Evolutionary conservation across 2,888 invertebrate species (phyloP), one percentile per base, ranked within the genome.

Genomic region (Mechanitis messenoides): DNA sequence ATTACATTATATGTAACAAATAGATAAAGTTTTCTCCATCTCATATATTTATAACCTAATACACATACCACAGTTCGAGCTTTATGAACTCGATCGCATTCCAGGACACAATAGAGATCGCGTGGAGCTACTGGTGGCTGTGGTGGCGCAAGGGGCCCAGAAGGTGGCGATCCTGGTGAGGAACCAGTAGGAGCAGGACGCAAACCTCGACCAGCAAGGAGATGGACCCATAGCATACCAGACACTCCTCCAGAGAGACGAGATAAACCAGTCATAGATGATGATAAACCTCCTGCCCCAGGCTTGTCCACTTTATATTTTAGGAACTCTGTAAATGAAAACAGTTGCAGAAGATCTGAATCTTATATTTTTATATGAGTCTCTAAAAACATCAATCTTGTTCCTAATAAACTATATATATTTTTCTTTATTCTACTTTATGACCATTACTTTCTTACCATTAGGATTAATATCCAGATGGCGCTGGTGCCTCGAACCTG

Each of bases 41-140:
- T 42, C 7, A 42, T 11, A 7, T 3, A 7, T 42, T 7, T 9
- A 9, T 42, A 42, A 42, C 7, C 6, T 42, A 42, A 42, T 42
- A 42, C 7, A 84, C 91, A 84, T 71, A 92, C 98, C 76, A 98
- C 98, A 35, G 98, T 98, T 62, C 98, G 91, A 45, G 98, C 98
- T 88, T 98, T 98, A 86, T 98, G 98, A 56, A 98, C 96, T 63
- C 97, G 93, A 86, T 98, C 98, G 78, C 98, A 97, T 85, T 99
- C 99, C 65, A 99, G 91, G 45, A 99, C 99, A 83, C 99, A 99
- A 85, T 99, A 99, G 64, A 99, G 91, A 85, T 99, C 99, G 67
- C 98, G 91, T 67, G 92, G 91, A 0, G 88, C 82, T 0, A 85
- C 84, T 0, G 85, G 84, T 1, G 81, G 83, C 58, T 83, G 92